A percentile compares a stretch with the other conserved stretches of the same genome.
These are phyloP conservation scores for Hydrotaea diabolus DNA, from an alignment of 2,888 invertebrate genomes.

Conservation along the genomic window DNA sequence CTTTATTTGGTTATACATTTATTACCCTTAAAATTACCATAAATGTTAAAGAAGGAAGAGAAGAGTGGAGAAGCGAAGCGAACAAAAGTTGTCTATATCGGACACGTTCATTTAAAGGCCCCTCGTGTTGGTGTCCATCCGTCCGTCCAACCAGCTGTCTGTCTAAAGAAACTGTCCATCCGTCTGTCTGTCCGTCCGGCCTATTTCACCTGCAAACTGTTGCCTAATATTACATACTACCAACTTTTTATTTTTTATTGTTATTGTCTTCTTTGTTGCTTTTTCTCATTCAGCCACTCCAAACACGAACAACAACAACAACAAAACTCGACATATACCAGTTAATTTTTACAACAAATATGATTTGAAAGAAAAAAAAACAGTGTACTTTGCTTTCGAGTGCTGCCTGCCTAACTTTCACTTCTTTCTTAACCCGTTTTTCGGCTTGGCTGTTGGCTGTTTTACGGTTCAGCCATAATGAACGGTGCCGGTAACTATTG, in stretches of 20 bases:
- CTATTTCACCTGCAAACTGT: conserved; percentile 5
- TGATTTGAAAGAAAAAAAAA: background rate
- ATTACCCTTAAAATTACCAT: background rate
- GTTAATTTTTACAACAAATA: conserved; percentile 3
- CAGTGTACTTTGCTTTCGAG: conserved; percentile 18
- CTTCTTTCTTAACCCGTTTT: conserved; percentile 20
- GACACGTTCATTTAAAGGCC: background rate
- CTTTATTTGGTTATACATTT: background rate
- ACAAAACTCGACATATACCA: background rate
- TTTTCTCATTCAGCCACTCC: background rate
- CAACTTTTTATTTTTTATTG: background rate
- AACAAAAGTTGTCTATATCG: background rate
- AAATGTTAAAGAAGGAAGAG: background rate
- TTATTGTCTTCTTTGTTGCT: background rate
- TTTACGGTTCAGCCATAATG: background rate
- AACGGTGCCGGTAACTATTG: background rate
- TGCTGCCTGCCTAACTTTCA: background rate
- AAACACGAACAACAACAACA: background rate
- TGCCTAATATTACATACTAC: conserved; percentile 13
- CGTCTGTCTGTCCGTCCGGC: background rate
- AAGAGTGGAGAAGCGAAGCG: background rate
- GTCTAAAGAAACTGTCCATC: background rate
- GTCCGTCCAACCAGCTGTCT: too few species aligned
- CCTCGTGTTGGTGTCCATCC: too few species aligned
- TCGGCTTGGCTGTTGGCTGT: background rate